A percentile compares a stretch with the other conserved stretches of the same genome.
phyloP scores from a whole-genome alignment of 2,888 invertebrate genomes.

The Heteromurus nitidus region DNA sequence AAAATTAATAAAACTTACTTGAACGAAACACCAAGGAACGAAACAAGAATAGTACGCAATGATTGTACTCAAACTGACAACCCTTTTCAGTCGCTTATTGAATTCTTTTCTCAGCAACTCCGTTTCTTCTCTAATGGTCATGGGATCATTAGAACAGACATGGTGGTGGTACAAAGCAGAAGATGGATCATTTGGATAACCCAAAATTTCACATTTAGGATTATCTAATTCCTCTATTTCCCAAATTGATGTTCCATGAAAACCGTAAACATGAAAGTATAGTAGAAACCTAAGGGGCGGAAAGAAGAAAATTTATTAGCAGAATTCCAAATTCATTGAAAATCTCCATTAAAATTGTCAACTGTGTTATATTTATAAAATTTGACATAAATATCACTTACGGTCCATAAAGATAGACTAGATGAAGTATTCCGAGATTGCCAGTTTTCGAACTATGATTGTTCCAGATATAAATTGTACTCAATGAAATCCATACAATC shows the following conservation, averaged over 20 bases:
- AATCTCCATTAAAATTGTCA: not conserved
- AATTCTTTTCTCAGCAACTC: slow-evolving; percentile 90
- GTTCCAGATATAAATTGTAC: slow-evolving; percentile 65
- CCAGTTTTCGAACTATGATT: slow-evolving; percentile 48
- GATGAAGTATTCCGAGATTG: slow-evolving; percentile 55
- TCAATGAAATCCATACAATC: slow-evolving; percentile 62
- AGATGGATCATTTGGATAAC: slow-evolving; percentile 31
- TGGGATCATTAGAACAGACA: slow-evolving; percentile 68
- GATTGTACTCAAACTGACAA: slow-evolving; percentile 88
- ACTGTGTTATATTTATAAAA: no score
- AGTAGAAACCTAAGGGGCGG: slow-evolving; percentile 53
- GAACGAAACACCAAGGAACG: slow-evolving; percentile 92
- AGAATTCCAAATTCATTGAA: not conserved
- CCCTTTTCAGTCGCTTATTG: slow-evolving; percentile 90
- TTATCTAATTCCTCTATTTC: slow-evolving; percentile 69
- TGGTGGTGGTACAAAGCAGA: slow-evolving; percentile 63
- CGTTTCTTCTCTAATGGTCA: slow-evolving; percentile 82
- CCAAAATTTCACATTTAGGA: slow-evolving; percentile 45
- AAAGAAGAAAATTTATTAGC: not conserved
- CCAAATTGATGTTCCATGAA: slow-evolving; percentile 63
- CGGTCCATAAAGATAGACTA: slow-evolving; percentile 71
- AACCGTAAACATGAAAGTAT: slow-evolving; percentile 70
- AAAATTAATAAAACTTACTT: slow-evolving; percentile 78
- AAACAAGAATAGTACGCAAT: slow-evolving; percentile 93
- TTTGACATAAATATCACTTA: slow-evolving; percentile 53